Evolutionary conservation across 2,113 vertebrate species (phyloP).

Genomic region (Puma concolor): DNA sequence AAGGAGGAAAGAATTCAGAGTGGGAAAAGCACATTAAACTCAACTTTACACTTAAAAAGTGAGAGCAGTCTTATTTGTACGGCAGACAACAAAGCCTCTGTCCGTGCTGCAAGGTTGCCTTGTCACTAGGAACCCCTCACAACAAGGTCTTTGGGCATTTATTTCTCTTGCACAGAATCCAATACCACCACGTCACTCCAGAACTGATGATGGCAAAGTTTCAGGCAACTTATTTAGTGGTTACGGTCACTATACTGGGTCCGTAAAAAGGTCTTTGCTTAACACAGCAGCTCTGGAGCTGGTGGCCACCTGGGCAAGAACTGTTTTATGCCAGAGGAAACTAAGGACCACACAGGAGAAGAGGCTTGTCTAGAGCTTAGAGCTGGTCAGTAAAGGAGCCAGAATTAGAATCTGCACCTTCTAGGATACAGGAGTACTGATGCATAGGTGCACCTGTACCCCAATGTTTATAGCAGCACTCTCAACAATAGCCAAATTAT

Average conservation of each 20-base stretch:
- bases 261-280: background rate
- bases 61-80: background rate
- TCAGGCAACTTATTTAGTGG: background rate
- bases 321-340: background rate
- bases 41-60: background rate
- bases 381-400: background rate
- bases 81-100: background rate
- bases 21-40: background rate
- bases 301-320: background rate
- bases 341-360: background rate
- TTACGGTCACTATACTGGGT: background rate
- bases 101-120: background rate
- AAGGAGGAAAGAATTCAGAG: background rate
- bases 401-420: background rate
- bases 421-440: too few species aligned
- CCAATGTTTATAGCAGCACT: too few species aligned
- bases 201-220: background rate
- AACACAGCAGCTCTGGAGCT: background rate
- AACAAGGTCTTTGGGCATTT: background rate
- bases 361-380: background rate
- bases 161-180: background rate
- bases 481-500: too few species aligned
- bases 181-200: background rate
- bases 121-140: fast-evolving
- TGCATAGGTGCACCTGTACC: too few species aligned